These are phyloP conservation scores for Piprites chloris DNA, from an alignment of 2,113 vertebrate species.

Conservation along the genomic window DNA sequence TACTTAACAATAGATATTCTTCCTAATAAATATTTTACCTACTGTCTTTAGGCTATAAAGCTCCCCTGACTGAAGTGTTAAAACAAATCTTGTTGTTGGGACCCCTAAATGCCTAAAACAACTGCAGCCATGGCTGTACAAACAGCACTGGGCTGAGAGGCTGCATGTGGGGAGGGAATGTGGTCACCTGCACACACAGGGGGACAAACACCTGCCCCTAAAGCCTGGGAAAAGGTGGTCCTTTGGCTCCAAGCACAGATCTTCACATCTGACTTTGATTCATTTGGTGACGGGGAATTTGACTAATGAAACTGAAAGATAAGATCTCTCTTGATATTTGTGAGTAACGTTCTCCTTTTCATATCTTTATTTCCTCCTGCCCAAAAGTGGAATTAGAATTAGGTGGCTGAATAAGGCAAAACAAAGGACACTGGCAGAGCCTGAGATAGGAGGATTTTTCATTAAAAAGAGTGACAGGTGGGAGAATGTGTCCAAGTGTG, in stretches of 20 bases:
- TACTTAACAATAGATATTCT: conserved; percentile 72
- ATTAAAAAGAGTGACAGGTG: conserved; percentile 17
- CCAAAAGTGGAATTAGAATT: not conserved
- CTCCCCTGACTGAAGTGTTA: not conserved
- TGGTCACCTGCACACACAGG: fast-evolving
- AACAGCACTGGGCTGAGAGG: fast-evolving
- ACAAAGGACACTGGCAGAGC: not conserved
- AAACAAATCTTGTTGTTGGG: not conserved
- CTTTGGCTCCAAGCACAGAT: not conserved
- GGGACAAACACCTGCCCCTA: fast-evolving
- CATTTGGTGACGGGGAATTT: not conserved
- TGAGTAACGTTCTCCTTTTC: not conserved
- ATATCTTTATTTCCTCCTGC: not conserved
- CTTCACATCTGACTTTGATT: not conserved
- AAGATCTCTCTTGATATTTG: not conserved
- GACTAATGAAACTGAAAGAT: not conserved
- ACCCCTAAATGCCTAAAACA: not conserved
- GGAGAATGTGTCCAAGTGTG: not conserved
- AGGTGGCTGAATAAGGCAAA: not conserved
- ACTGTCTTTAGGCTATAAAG: conserved; percentile 55
- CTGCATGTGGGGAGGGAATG: not conserved
- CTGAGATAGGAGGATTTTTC: not conserved
- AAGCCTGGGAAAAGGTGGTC: not conserved
- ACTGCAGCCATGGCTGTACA: not conserved
- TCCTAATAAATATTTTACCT: conserved; percentile 76